Conservation (phyloP, 2,113 vertebrate genomes). For the Aramus guarauna region DNA sequence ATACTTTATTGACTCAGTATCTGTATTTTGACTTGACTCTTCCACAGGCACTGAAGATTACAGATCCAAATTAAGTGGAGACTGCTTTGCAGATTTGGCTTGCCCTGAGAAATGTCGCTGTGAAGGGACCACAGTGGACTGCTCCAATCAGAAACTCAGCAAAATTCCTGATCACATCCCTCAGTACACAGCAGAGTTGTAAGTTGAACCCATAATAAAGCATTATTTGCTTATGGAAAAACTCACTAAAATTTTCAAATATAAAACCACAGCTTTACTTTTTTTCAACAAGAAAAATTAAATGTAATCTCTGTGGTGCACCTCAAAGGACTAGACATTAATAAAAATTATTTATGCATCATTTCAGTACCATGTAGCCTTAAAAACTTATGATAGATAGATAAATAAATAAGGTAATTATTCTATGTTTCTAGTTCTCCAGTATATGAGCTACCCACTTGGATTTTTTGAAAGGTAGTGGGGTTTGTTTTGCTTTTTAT, state of each 20-base stretch:
- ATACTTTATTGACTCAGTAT: conserved; percentile 48
- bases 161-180: conserved; percentile 96
- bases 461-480: neutral
- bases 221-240: neutral
- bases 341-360: neutral
- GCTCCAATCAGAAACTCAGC: conserved; percentile 95
- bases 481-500: neutral
- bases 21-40: conserved; percentile 67
- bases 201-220: conserved; percentile 68
- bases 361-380: neutral
- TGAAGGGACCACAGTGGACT: conserved; percentile 96
- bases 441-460: neutral
- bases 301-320: neutral
- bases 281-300: neutral
- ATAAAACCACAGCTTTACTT: neutral
- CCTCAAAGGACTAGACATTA: neutral
- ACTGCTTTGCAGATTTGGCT: conserved; percentile 96
- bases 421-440: neutral
- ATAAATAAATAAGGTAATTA: neutral
- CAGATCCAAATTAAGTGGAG: conserved; percentile 93
- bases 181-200: conserved; percentile 96
- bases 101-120: conserved; percentile 98
- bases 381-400: neutral
- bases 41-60: conserved; percentile 95
- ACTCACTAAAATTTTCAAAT: neutral